A percentile compares a stretch with the other conserved stretches of the same genome.
Conservation (phyloP, 2,113 vertebrate species). For the Micronycteris hirsuta region DNA sequence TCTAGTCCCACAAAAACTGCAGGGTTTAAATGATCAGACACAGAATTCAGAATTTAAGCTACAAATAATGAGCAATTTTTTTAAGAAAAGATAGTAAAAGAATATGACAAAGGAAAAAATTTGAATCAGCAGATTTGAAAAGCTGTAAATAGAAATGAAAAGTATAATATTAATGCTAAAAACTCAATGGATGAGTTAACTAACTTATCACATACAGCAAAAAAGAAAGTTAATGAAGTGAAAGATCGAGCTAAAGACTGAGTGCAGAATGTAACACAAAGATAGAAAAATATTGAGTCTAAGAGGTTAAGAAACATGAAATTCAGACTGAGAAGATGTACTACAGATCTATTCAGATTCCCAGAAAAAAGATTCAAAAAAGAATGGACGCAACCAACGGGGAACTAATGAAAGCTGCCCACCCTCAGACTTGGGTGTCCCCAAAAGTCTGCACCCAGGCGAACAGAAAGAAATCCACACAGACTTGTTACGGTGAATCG, state of each 20-base stretch:
- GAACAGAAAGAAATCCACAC: neutral
- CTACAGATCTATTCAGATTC: neutral
- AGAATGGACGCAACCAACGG: neutral
- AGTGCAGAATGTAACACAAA: neutral
- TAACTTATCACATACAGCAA: neutral
- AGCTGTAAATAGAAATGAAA: neutral
- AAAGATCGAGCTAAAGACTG: neutral
- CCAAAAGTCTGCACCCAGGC: neutral
- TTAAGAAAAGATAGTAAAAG: neutral
- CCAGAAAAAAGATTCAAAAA: neutral
- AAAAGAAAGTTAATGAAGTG: neutral
- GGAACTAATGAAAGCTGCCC: neutral
- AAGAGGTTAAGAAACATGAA: neutral
- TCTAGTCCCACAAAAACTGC: neutral
- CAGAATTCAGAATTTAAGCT: neutral
- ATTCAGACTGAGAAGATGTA: neutral
- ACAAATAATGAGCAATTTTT: neutral
- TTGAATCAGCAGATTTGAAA: neutral
- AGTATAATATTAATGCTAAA: neutral
- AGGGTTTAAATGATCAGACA: neutral
- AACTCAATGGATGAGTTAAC: neutral
- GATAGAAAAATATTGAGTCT: too few relatives aligned
- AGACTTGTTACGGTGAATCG: too few relatives aligned
- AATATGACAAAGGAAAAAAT: neutral
- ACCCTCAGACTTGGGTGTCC: neutral